phyloP scores from a whole-genome alignment of 1,140 invertebrate species.

The Brachionus rubens region DNA sequence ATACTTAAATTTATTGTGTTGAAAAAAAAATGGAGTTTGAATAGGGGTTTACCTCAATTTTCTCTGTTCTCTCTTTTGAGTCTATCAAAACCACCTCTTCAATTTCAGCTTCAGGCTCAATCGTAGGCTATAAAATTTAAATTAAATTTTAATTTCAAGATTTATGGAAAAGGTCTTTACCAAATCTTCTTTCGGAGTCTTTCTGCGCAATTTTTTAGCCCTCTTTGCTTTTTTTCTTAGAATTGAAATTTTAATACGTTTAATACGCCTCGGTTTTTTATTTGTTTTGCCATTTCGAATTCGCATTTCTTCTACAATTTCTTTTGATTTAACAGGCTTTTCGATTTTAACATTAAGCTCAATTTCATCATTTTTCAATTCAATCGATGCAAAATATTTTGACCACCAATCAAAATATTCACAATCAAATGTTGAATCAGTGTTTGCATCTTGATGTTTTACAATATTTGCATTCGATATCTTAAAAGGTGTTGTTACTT shows the following conservation, averaged over 20 bases:
- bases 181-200: not conserved
- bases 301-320: too few species aligned
- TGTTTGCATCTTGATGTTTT: not conserved
- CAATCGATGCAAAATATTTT: slow-evolving; percentile 62
- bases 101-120: not conserved
- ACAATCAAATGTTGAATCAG: not conserved
- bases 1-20: not conserved
- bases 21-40: not conserved
- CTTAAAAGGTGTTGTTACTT: not conserved
- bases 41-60: slow-evolving; percentile 2
- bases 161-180: not conserved
- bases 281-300: too few species aligned
- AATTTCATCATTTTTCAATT: slow-evolving; percentile 59
- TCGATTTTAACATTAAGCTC: slow-evolving; percentile 51
- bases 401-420: slow-evolving; percentile 64
- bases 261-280: too few species aligned
- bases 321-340: too few species aligned
- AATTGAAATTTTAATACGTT: not conserved
- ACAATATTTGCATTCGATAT: slow-evolving; percentile 33
- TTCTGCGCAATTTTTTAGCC: not conserved
- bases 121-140: slow-evolving; percentile 50
- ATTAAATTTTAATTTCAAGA: not conserved
- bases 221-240: slow-evolving; percentile 43
- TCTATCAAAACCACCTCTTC: not conserved
- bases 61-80: not conserved